These are phyloP conservation scores for Balaenoptera acutorostrata DNA, from an alignment of 2,113 vertebrate genomes.

Conservation along the genomic window DNA sequence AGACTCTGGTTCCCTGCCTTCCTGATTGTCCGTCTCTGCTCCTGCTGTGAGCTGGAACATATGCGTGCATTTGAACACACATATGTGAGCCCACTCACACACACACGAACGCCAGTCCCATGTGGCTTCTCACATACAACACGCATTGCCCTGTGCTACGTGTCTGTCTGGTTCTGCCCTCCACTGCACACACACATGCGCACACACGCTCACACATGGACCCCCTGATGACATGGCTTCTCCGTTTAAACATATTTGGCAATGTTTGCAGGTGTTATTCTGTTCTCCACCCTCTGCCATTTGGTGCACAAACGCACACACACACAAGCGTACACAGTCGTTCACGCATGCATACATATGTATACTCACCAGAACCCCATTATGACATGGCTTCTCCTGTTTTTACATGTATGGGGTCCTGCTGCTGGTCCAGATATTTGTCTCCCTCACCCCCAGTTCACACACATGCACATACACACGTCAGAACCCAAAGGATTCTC, in stretches of 20 bases:
- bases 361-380: neutral
- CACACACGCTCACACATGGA: neutral
- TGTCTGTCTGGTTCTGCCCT: neutral
- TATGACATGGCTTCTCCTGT: slow-evolving; percentile 63
- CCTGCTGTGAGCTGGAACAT: neutral
- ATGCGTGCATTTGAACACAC: neutral
- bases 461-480: neutral
- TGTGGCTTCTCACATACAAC: neutral
- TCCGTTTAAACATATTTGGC: slow-evolving; percentile 48
- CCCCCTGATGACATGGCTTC: slow-evolving; percentile 51
- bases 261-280: neutral
- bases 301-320: neutral
- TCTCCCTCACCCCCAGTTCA: neutral
- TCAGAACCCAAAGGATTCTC: neutral
- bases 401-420: slow-evolving; percentile 45
- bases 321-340: neutral
- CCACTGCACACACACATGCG: fast-evolving
- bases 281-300: neutral
- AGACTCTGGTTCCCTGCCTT: neutral
- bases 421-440: neutral
- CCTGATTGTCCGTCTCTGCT: neutral
- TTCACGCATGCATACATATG: fast-evolving
- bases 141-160: neutral
- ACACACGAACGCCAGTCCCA: neutral
- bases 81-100: neutral